Evolutionary conservation across 2,888 invertebrate species (phyloP).

Genomic region (Alviniconcha strummeri): DNA sequence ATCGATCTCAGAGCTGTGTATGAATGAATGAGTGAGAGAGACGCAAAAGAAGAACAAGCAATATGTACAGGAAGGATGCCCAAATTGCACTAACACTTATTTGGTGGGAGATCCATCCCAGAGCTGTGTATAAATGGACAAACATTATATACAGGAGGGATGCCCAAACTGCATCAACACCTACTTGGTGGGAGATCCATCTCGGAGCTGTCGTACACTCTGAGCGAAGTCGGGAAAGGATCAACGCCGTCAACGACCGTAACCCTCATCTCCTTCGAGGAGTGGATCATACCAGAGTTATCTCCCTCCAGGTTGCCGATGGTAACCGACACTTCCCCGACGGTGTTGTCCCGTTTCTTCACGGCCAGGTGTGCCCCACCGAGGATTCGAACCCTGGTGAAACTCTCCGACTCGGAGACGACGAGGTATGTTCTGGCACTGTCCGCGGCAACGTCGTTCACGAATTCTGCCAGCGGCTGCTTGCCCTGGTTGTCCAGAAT

Average conservation of each 20-base stretch:
- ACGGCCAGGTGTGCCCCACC: slow-evolving; percentile 56
- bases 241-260: slow-evolving; percentile 46
- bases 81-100: too few relatives aligned
- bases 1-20: too few relatives aligned
- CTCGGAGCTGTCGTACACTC: slow-evolving; percentile 49
- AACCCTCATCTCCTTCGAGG: slow-evolving; percentile 47
- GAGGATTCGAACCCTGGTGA: slow-evolving; percentile 49
- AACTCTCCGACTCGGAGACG: slow-evolving; percentile 32
- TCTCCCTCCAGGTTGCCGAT: slow-evolving; percentile 55
- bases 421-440: slow-evolving; percentile 52
- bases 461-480: slow-evolving; percentile 46
- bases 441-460: slow-evolving; percentile 45
- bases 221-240: slow-evolving; percentile 57
- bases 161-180: not conserved
- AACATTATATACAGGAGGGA: too few relatives aligned
- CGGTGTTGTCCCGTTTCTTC: slow-evolving; percentile 38
- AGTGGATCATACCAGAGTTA: slow-evolving; percentile 55
- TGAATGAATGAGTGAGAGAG: too few relatives aligned
- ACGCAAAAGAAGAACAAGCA: too few relatives aligned
- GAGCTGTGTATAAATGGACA: too few relatives aligned
- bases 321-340: slow-evolving; percentile 25
- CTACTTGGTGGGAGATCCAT: slow-evolving; percentile 52
- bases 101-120: too few relatives aligned
- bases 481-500: slow-evolving; percentile 56
- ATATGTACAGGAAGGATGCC: too few relatives aligned